A percentile compares a stretch with the other conserved stretches of the same genome.
These are phyloP conservation scores for Hafferia zeledoni DNA, from an alignment of 2,797 vertebrate genomes.

Conservation along the genomic window DNA sequence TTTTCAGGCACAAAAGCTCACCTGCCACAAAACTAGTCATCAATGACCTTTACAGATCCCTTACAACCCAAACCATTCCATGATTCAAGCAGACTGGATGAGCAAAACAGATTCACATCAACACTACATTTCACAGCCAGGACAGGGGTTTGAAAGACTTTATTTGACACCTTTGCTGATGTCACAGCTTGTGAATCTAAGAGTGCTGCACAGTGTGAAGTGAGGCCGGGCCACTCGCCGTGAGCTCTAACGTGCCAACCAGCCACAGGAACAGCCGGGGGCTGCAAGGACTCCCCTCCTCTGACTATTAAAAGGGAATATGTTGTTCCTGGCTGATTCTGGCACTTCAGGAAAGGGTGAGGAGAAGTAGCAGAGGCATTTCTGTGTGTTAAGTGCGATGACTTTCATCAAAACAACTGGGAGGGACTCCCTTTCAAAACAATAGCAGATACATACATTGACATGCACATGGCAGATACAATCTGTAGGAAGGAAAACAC, in stretches of 20 bases:
- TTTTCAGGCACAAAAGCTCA: not conserved
- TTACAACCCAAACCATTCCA: not conserved
- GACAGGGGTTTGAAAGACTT: slow-evolving; percentile 50
- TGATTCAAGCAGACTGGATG: not conserved
- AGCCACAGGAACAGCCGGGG: not conserved
- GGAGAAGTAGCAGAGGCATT: slow-evolving; percentile 12
- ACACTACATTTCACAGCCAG: not conserved
- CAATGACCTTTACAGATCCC: not conserved
- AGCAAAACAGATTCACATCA: not conserved
- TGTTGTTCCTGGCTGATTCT: not conserved
- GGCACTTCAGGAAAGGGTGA: not conserved
- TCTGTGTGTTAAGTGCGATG: not conserved
- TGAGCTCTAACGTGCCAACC: not conserved
- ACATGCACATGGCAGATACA: not conserved
- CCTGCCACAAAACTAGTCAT: not conserved
- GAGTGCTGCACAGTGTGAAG: slow-evolving; percentile 35
- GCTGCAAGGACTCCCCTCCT: not conserved
- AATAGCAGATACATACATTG: not conserved
- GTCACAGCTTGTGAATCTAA: slow-evolving; percentile 50
- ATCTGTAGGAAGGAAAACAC: not conserved
- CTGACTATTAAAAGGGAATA: not conserved
- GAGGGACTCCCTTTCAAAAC: not conserved
- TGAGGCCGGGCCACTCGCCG: not conserved
- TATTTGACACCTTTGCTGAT: slow-evolving; percentile 61
- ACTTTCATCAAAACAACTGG: not conserved